Base-by-base conservation (phyloP, 1,140 invertebrate species). In the Temnothorax longispinosus region DNA sequence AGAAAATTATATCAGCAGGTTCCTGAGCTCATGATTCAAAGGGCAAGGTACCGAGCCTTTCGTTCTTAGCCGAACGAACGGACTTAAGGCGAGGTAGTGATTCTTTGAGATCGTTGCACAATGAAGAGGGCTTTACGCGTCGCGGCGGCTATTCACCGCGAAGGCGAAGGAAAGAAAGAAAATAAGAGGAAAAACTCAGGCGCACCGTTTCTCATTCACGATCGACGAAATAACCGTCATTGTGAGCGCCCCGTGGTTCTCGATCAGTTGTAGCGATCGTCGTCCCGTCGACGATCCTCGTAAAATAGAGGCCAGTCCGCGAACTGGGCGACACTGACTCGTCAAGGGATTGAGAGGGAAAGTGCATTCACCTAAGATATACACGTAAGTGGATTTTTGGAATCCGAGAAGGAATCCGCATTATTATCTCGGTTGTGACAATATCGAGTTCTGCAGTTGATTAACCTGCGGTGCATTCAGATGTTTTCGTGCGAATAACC, bases 101-200 rank as follows among this genome's bases (percentile, higher is more conserved):
- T 94, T 94, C 93, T 94, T 94, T 91, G 90, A 92, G 92, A 92
- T 92, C 93, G 88, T 81, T 87, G 87, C 82, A 94, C 92, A 94
- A 94, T 93, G 82, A 87, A 76, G 81, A 47, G 76, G 81, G 86
- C 86, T 89, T 80, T 91, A 86, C 85, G 80, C 76, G 84, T 85
- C 72, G 88, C 87, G 67, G 82, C 80, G 76, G 78, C 92, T 92
- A 94, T 94, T 93, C 93, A 93, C 58, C 67, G 47, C 56, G 71
- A 74, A 90, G 92, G 92, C 56, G 71, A 74, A 90, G 92, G 92
- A 93, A 77, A 77, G 78, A 84, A 62, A 74, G 78, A 89, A 89
- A 89, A 90, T 90, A 78, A 90, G 88, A 90, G 89, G 89, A 90
- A 91, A 93, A 94, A 92, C 88, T 92, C 85, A 74, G 90, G 86